These are phyloP conservation scores for Sarcophaga carnaria DNA, from an alignment of 2,888 invertebrate genomes.

Conservation along the genomic window DNA sequence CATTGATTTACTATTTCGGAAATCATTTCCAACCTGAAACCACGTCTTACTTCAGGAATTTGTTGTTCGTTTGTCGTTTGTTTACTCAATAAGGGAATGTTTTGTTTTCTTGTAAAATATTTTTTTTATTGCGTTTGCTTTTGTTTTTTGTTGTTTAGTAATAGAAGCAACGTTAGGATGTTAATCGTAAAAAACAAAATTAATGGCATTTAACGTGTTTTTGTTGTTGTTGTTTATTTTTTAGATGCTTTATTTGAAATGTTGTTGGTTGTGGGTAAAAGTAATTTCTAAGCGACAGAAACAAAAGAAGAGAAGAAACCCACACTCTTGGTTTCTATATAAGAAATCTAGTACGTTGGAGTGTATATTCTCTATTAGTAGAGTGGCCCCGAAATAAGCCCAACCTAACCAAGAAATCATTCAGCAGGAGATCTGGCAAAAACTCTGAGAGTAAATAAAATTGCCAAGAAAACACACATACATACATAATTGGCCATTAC, in stretches of 20 bases:
- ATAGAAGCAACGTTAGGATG: too few species aligned
- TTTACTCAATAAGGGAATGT: background rate
- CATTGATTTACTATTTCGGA: conserved; percentile 28
- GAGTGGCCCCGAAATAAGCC: too few species aligned
- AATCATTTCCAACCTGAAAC: background rate
- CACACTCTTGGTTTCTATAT: too few species aligned
- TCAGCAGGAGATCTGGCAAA: too few species aligned
- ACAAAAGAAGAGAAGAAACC: too few species aligned
- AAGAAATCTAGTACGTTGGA: too few species aligned
- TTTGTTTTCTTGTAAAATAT: background rate
- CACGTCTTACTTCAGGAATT: background rate
- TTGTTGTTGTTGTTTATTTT: background rate
- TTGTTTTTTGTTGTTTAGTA: too few species aligned
- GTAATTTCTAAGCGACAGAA: background rate
- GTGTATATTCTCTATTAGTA: too few species aligned
- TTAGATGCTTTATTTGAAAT: background rate
- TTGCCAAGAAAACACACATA: too few species aligned
- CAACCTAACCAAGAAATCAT: too few species aligned
- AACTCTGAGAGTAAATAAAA: too few species aligned
- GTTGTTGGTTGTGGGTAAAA: background rate
- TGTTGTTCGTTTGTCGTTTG: background rate
- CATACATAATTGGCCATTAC: too few species aligned
- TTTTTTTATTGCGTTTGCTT: background rate
- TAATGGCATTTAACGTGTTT: background rate
- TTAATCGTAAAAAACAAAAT: background rate